phyloP scores from a whole-genome alignment of 2,888 invertebrate genomes.

The Lepidochitona cinerea region DNA sequence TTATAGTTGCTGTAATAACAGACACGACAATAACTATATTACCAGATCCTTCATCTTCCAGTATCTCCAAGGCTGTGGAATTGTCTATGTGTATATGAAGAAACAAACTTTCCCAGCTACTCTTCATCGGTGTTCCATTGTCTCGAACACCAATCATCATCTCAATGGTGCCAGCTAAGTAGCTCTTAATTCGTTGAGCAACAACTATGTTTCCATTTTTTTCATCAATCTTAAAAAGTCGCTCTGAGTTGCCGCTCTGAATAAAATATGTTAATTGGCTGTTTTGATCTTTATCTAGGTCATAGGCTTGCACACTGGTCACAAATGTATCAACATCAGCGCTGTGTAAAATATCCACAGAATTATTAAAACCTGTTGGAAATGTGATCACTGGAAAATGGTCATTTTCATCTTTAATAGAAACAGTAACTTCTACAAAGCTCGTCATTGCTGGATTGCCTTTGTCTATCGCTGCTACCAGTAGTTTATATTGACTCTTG shows the following conservation, averaged over 20 bases:
- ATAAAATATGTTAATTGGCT: conserved; percentile 17
- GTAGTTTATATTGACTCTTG: neutral
- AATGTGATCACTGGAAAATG: neutral
- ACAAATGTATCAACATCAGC: conserved; percentile 16
- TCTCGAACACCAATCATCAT: neutral
- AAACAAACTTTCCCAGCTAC: neutral
- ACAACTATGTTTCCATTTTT: conserved; percentile 22
- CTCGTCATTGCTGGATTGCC: neutral
- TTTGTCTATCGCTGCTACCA: neutral
- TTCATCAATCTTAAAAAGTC: conserved; percentile 24
- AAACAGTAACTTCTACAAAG: neutral
- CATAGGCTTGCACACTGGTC: conserved; percentile 24
- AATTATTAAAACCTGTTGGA: neutral
- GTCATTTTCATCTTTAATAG: neutral
- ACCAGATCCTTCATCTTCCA: neutral
- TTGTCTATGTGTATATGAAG: neutral
- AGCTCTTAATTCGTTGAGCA: conserved; percentile 14
- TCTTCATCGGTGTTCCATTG: neutral
- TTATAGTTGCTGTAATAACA: neutral
- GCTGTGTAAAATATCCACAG: neutral
- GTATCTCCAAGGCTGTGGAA: neutral
- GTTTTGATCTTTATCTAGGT: conserved; percentile 27
- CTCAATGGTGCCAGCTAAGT: neutral
- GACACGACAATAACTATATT: neutral
- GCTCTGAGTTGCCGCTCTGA: conserved; percentile 14